Evolutionary conservation across 2,888 invertebrate genomes (phyloP).

Genomic region (Apoda limacodes): DNA sequence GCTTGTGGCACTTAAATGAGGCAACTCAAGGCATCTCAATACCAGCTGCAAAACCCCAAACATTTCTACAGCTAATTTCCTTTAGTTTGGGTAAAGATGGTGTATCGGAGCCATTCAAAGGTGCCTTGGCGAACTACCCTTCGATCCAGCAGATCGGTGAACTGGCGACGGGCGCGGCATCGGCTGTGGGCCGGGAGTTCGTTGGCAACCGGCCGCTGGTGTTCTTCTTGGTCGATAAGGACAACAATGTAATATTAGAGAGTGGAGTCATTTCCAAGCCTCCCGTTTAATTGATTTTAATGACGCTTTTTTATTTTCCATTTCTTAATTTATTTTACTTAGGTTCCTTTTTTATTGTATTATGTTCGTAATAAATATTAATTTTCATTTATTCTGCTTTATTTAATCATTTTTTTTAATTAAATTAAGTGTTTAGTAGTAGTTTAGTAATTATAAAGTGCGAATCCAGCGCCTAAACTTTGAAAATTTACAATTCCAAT

Average conservation of each 20-base stretch:
- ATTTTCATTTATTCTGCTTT: too few relatives aligned
- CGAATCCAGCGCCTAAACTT: too few relatives aligned
- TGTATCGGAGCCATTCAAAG: too few relatives aligned
- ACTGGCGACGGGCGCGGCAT: not conserved
- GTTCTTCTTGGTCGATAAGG: constrained; percentile 22
- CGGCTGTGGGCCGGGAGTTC: not conserved
- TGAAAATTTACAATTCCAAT: too few relatives aligned
- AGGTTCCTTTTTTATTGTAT: too few relatives aligned
- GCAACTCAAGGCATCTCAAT: not conserved
- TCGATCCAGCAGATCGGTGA: not conserved
- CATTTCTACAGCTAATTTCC: not conserved
- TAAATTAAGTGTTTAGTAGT: too few relatives aligned
- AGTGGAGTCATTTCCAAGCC: constrained; percentile 46
- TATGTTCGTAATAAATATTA: too few relatives aligned
- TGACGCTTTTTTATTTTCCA: too few relatives aligned
- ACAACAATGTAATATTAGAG: constrained; percentile 30
- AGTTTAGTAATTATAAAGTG: too few relatives aligned
- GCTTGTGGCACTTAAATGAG: not conserved
- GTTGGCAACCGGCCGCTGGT: not conserved
- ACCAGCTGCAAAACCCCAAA: not conserved
- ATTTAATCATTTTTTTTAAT: too few relatives aligned
- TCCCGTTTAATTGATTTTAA: too few relatives aligned
- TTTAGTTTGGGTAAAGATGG: not conserved
- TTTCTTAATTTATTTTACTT: too few relatives aligned
- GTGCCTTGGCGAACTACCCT: not conserved